phyloP scores from a whole-genome alignment of 2,797 vertebrate species.

The Brachyalestes nurse region DNA sequence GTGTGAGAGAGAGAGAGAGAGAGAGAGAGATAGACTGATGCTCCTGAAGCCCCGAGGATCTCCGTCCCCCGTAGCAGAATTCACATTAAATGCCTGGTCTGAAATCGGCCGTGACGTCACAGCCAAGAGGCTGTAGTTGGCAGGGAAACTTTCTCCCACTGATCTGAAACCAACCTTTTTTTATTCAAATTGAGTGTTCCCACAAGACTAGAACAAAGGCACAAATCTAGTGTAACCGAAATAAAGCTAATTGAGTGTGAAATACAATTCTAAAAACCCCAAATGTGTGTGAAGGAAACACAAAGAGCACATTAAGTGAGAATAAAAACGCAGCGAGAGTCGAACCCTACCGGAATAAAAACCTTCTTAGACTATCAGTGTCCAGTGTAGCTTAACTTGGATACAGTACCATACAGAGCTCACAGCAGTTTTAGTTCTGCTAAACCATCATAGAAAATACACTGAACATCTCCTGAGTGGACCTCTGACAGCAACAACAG shows the following conservation, averaged over 20 bases:
- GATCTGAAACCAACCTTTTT: constrained; percentile 3
- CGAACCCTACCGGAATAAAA: neutral
- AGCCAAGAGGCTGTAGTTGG: neutral
- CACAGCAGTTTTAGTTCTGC: neutral
- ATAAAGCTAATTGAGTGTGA: constrained; percentile 17
- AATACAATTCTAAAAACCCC: neutral
- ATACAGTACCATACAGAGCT: neutral
- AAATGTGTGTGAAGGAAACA: constrained; percentile 2
- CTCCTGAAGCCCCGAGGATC: neutral
- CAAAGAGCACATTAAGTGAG: neutral
- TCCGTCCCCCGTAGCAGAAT: neutral
- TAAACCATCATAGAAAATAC: too few relatives aligned
- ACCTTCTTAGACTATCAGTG: neutral
- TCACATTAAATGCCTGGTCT: constrained; percentile 6
- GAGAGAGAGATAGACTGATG: neutral
- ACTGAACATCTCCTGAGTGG: neutral
- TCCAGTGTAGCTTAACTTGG: neutral
- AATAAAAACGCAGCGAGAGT: neutral
- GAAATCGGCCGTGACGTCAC: constrained; percentile 12
- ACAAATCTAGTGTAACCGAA: neutral
- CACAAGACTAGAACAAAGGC: neutral
- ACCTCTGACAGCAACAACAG: neutral
- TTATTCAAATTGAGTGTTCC: too few relatives aligned
- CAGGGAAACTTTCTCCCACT: neutral
- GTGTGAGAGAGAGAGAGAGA: too few relatives aligned